A percentile compares a stretch with the other conserved stretches of the same genome.
Conservation (phyloP, 2,113 vertebrate species). For the Tylochromis polylepis region DNA sequence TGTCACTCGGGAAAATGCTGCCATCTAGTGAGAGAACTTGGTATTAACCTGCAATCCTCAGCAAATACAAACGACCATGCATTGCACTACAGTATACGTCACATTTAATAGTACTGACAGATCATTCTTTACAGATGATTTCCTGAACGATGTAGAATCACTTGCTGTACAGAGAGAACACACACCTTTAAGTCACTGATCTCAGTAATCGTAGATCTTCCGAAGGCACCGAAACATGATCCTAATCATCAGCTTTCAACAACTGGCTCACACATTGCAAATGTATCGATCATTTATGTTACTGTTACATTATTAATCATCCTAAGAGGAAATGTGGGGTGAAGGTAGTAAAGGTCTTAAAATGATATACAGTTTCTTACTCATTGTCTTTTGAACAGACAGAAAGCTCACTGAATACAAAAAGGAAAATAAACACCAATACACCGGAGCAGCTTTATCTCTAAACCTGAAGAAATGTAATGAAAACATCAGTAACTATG, state of each 20-base stretch:
- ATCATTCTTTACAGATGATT: neutral
- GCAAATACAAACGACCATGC: neutral
- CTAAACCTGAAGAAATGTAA: neutral
- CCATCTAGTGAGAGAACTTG: constrained; percentile 44
- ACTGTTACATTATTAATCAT: neutral
- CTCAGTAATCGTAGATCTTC: neutral
- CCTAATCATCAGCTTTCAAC: neutral
- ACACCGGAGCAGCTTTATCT: neutral
- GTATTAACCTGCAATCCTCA: neutral
- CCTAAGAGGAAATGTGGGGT: neutral
- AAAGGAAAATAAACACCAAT: neutral
- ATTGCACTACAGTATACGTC: neutral
- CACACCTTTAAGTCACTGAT: neutral
- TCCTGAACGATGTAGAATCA: neutral
- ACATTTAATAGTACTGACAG: constrained; percentile 25
- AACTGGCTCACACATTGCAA: neutral
- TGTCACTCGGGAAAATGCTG: constrained; percentile 18
- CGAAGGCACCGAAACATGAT: constrained; percentile 30
- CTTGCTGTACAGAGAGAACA: neutral
- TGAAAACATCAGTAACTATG: neutral
- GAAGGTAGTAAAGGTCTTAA: neutral
- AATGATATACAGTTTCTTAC: neutral
- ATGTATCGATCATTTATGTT: neutral
- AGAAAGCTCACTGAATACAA: neutral
- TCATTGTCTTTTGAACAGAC: neutral